A percentile compares a stretch with the other conserved stretches of the same genome.
Conservation (phyloP, 2,888 invertebrate species). For the Dicranocentrus wangi region DNA sequence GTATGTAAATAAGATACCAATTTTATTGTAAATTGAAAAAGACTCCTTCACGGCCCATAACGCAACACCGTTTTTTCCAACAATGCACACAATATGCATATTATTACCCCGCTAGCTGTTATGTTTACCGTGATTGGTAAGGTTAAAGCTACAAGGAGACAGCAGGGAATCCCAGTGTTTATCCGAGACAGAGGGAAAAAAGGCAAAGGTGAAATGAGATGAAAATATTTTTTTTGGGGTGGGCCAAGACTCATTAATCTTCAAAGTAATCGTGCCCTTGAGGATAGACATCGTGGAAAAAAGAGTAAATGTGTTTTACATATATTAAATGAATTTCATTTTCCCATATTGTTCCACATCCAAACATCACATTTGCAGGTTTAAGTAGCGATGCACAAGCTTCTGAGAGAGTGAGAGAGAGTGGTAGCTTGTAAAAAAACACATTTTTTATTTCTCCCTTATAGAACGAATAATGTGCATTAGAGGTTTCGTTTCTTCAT, state of each 20-base stretch:
- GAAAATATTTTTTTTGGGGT: conserved; percentile 58
- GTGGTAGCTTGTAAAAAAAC: conserved; percentile 30
- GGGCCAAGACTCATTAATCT: conserved; percentile 71
- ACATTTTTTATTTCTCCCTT: conserved; percentile 25
- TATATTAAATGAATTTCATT: conserved; percentile 31
- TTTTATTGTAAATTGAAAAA: conserved; percentile 52
- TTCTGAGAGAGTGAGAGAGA: too few species aligned
- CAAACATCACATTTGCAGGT: too few species aligned
- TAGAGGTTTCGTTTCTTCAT: conserved; percentile 13
- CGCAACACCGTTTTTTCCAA: not conserved
- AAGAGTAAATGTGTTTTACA: conserved; percentile 1
- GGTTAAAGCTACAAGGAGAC: too few species aligned
- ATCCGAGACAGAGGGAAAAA: conserved; percentile 19
- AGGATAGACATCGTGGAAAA: conserved; percentile 45
- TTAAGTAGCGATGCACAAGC: too few species aligned
- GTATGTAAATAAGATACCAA: conserved; percentile 43
- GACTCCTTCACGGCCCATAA: conserved; percentile 39
- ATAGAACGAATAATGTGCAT: conserved; percentile 28
- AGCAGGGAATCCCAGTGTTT: conserved; percentile 44
- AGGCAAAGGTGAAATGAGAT: conserved; percentile 60
- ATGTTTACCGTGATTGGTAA: too few species aligned
- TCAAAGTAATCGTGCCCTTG: conserved; percentile 65
- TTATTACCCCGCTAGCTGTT: not conserved
- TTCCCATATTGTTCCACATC: conserved; percentile 42
- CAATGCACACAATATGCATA: not conserved